Evolutionary conservation across 2,797 vertebrate genomes (phyloP), one percentile per base, ranked within the genome.

Genomic region (Centropyge bicolor): DNA sequence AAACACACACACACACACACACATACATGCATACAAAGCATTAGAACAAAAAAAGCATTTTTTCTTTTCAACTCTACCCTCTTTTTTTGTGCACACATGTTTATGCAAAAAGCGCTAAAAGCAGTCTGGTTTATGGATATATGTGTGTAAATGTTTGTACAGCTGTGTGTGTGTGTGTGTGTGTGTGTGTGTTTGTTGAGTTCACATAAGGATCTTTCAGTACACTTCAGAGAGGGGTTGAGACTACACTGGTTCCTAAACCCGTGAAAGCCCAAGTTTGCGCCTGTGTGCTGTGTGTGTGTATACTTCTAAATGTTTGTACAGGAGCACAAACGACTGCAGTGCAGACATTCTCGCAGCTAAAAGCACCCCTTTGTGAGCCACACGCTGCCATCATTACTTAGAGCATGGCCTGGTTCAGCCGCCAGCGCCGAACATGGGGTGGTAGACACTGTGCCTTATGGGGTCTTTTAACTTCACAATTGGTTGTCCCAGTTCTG

Each of bases 401-500:
- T 94, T 88, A 79, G 77, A 86, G 84, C 84, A 83, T 59, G 82
- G 81, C 78, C 78, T 70, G 79, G 56, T 75, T 88, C 76, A 84
- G 84, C 87, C 81, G 49, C 77, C 70, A 88, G 80, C 83, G 62
- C 74, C 84, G 73, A 87, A 89, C 86, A 84, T 60, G 66, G 84
- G 85, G 74, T 78, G 83, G 87, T 87, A 87, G 85, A 87, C 81
- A 71, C 69, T 88, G 60, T 86, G 78, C 82, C 86, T 90, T 88
- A 81, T 86, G 83, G 88, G 89, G 61, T 90, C 87, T 89, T 91
- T 91, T 88, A 89, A 91, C 89, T 86, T 88, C 83, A 91, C 90
- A 90, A 91, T 83, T 86, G 89, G 80, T 81, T 92, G 91, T 86
- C 92, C 92, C 80, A 92, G 82, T 91, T 93, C 88, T 93, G 91